Evolutionary conservation across 64 coral and sea anemone genomes (phyloP).

Genomic region (Pocillopora damicornis): DNA sequence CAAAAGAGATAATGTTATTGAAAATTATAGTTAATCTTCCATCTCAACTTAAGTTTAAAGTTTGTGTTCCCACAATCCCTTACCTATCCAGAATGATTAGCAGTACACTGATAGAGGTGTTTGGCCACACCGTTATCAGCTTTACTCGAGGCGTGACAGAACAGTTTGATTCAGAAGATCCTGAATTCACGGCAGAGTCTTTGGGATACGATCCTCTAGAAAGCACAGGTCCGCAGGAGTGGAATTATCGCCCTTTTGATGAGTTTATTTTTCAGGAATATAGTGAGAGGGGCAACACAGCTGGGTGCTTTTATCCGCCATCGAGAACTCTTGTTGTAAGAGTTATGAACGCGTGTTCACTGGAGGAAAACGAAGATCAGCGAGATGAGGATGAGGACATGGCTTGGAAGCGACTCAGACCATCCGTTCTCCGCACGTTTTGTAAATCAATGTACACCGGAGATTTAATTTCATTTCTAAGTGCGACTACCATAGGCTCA

Average conservation of each 20-base stretch:
- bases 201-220: constrained; percentile 4
- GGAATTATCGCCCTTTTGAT: constrained; percentile 13
- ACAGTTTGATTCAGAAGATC: constrained; percentile 2
- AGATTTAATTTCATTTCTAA: background rate
- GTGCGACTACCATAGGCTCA: background rate
- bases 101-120: constrained; percentile 7
- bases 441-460: constrained; percentile 22
- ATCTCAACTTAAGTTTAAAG: too few species aligned
- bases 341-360: background rate
- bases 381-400: background rate
- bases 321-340: background rate
- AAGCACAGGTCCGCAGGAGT: background rate
- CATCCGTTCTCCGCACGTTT: background rate
- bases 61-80: background rate
- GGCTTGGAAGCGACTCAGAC: constrained; percentile 28
- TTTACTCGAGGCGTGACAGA: constrained; percentile 15
- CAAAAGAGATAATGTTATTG: too few species aligned
- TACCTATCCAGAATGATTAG: background rate
- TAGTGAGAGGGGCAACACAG: background rate
- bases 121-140: background rate
- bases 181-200: constrained; percentile 10
- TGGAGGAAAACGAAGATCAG: background rate
- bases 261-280: constrained; percentile 19
- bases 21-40: too few species aligned
- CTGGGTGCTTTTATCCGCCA: background rate